Conservation (phyloP, 2,888 invertebrate species). For the Neoitamus cyanurus region DNA sequence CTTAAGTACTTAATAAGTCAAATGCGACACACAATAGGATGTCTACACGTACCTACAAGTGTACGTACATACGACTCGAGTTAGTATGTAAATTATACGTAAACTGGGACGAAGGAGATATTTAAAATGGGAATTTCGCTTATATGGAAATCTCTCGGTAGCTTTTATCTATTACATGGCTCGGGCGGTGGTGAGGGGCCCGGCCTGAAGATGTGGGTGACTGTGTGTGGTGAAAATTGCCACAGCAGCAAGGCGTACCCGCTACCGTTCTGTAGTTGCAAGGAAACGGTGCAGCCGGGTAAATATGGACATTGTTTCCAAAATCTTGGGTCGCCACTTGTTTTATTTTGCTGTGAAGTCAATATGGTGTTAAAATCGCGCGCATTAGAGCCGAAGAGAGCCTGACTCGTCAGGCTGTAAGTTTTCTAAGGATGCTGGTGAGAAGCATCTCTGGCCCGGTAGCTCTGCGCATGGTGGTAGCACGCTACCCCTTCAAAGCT, state of each 20-base stretch:
- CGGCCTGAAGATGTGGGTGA: background rate
- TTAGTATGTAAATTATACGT: slow-evolving; percentile 19
- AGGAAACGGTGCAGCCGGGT: background rate
- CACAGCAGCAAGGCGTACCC: background rate
- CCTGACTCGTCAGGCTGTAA: background rate
- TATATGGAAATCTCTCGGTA: slow-evolving; percentile 33
- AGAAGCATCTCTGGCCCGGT: background rate
- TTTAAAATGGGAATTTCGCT: slow-evolving; percentile 38
- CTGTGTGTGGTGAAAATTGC: background rate
- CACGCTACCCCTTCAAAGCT: slow-evolving; percentile 19
- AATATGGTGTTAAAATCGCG: slow-evolving; percentile 12
- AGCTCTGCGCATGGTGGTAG: background rate
- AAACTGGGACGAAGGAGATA: slow-evolving; percentile 25
- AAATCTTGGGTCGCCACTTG: background rate
- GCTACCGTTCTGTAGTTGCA: background rate
- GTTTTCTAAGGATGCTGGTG: background rate
- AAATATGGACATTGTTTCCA: background rate
- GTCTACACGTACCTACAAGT: slow-evolving; percentile 27
- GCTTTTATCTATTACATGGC: slow-evolving; percentile 29
- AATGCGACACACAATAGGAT: slow-evolving; percentile 15
- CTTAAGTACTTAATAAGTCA: slow-evolving; percentile 36
- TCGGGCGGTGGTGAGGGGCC: background rate
- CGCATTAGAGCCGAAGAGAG: background rate
- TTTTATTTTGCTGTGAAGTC: slow-evolving; percentile 15
- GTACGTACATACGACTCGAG: slow-evolving; percentile 14